Conservation (phyloP, 1,140 invertebrate genomes). For the Matsumurasca onukii region DNA sequence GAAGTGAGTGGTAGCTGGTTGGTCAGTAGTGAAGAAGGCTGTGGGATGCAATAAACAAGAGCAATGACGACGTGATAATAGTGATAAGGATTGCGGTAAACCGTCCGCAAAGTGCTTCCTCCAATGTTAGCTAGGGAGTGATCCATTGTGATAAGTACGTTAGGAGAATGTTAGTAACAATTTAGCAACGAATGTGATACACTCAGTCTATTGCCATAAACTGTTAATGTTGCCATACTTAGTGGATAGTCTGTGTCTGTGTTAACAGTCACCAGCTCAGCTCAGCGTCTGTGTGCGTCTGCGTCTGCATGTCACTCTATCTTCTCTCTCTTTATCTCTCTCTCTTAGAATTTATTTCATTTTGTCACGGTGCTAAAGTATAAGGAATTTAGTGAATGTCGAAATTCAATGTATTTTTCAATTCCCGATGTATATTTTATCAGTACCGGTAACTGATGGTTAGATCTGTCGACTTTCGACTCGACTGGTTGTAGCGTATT, state of each 20-base stretch:
- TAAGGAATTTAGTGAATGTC: conserved; percentile 13
- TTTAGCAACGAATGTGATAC: conserved; percentile 31
- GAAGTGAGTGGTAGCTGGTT: no score
- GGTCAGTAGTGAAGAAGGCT: background rate
- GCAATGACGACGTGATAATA: conserved; percentile 17
- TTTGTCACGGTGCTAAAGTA: conserved; percentile 17
- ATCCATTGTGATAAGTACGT: conserved; percentile 4
- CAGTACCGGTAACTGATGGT: background rate
- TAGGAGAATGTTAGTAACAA: conserved; percentile 15
- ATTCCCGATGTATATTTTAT: background rate
- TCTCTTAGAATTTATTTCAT: conserved; percentile 2
- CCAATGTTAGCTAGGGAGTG: conserved; percentile 16
- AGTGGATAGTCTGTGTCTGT: background rate
- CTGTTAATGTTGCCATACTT: conserved; percentile 14
- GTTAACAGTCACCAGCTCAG: background rate
- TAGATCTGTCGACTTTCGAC: conserved; percentile 9
- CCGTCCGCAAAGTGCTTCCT: conserved; percentile 29
- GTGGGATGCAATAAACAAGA: conserved; percentile 12
- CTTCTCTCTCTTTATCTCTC: conserved; percentile 18
- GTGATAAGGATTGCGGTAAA: conserved; percentile 12
- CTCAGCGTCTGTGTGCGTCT: background rate
- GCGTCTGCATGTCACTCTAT: no score
- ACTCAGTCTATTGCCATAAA: conserved; percentile 28
- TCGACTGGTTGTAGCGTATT: conserved; percentile 11
- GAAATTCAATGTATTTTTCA: background rate